Evolutionary conservation across 2,888 invertebrate genomes (phyloP).

Genomic region (Pemphredon lugubris): DNA sequence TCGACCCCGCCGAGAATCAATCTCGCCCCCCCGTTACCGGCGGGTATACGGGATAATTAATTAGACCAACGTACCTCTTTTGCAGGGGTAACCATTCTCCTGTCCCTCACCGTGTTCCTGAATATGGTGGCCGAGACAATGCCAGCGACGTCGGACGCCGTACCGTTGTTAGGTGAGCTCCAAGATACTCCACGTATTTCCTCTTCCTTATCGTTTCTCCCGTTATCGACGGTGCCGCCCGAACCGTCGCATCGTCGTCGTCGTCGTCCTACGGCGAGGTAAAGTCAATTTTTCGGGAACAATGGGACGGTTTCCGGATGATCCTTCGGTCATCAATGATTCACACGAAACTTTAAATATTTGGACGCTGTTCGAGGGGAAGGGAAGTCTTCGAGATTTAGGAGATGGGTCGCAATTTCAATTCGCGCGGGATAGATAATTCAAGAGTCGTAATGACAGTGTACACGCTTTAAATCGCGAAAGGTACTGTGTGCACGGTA

Average conservation of each 20-base stretch:
- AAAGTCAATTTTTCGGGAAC: conserved; percentile 19
- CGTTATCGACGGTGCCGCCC: background rate
- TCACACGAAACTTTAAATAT: conserved; percentile 27
- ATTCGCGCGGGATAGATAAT: no score
- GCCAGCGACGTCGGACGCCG: conserved; percentile 98
- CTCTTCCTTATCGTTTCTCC: background rate
- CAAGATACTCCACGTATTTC: conserved; percentile 27
- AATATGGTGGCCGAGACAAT: conserved; percentile 99
- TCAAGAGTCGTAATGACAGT: background rate
- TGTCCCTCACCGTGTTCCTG: conserved; percentile 98
- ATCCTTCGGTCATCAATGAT: conserved; percentile 32
- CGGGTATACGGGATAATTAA: conserved; percentile 57
- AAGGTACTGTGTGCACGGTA: background rate
- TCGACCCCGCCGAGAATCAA: conserved; percentile 31
- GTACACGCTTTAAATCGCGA: background rate
- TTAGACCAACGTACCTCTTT: conserved; percentile 70
- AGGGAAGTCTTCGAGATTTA: conserved; percentile 1
- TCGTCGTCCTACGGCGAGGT: no score
- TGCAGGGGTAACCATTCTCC: conserved; percentile 96
- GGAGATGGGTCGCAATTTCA: no score
- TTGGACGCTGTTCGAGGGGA: background rate
- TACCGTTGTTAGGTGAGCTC: conserved; percentile 89
- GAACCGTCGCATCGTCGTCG: background rate
- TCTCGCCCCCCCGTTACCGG: conserved; percentile 17
- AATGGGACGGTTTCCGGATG: conserved; percentile 20